Base-by-base conservation (phyloP, 2,888 invertebrate species). In the Sceliomorpha sp. region DNA sequence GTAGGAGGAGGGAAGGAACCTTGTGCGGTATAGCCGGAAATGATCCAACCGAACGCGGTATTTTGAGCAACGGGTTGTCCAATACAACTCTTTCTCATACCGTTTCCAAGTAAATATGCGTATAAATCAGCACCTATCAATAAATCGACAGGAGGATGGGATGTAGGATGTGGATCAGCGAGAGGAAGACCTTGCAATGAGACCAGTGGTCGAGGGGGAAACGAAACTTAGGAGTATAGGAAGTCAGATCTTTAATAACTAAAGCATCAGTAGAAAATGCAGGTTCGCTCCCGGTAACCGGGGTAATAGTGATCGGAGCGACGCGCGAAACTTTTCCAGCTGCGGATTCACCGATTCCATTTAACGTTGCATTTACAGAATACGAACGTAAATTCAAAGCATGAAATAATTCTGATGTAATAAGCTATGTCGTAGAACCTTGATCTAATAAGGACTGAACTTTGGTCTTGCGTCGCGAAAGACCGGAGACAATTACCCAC, bases 1-100 rank as follows among this genome's bases (percentile, higher is more conserved):
- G 37, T 1, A 3, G 3, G 1, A 14, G 14, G 1, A 1, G 2
- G 1, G 1, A n/a, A 10, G 1, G 40, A 4, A n/a, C 5, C 10
- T 1, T 17, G 8, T 1, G 20, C 12, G 8, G 40, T 20, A 10
- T 20, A 13, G 2, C 40, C 40, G 1, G 40, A 40, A 1, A 40
- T 1, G 5, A 40, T n/a, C 40, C 40, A 40, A 2, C 40, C 40
- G 20, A 40, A 40, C 3, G 12, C 1, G 5, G 40, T 40, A 7
- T 45, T 45, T 13, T 56, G 56, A 0, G 45, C 37, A 1, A 45
- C 10, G 0, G 45, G 31, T 15, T 36, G 36, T 0, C 56, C 45
- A 2, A 37, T 1, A 1, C 1, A 2, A 1, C 56, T 37, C 5
- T 45, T 24, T 0, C 36, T 26, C 2, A 45, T 5, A 0, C 45